Conservation (phyloP, 2,888 invertebrate genomes). For the Mylabris sibirica region DNA sequence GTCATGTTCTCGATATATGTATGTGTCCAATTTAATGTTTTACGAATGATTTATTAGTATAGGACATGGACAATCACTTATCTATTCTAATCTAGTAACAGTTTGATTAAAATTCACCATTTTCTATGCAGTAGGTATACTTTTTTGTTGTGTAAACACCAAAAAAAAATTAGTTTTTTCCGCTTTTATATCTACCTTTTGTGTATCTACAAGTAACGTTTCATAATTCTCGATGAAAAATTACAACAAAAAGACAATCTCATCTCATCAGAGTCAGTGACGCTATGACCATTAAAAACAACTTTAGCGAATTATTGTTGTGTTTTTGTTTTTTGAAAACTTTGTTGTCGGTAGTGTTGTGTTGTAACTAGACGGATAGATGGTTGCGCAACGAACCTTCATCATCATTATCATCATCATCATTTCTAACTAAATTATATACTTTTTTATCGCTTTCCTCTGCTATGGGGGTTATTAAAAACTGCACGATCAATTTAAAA, state of each 20-base stretch:
- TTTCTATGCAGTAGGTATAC: not conserved
- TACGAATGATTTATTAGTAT: slow-evolving; percentile 1
- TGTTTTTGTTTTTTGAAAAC: not conserved
- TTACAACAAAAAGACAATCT: not conserved
- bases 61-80: slow-evolving; percentile 14
- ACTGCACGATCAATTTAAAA: slow-evolving; percentile 10
- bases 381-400: slow-evolving; percentile 8
- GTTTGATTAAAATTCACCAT: not conserved
- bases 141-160: not conserved
- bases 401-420: slow-evolving; percentile 12
- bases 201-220: not conserved
- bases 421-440: slow-evolving; percentile 9
- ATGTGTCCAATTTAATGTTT: slow-evolving; percentile 3
- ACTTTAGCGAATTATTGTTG: slow-evolving; percentile 11
- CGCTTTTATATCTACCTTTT: not conserved
- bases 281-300: slow-evolving; percentile 12
- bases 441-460: not conserved
- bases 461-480: not conserved
- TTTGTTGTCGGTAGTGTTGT: not conserved
- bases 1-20: slow-evolving; percentile 3
- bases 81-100: not conserved
- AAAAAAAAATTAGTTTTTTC: slow-evolving; percentile 8
- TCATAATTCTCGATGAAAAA: not conserved
- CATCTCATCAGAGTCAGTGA: not conserved
- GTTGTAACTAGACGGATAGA: slow-evolving; percentile 8